Percentiles rank a stretch among this genome's conserved stretches.
Evolutionary conservation across 2,797 vertebrate genomes (phyloP).

Genomic region (Fringilla coelebs): DNA sequence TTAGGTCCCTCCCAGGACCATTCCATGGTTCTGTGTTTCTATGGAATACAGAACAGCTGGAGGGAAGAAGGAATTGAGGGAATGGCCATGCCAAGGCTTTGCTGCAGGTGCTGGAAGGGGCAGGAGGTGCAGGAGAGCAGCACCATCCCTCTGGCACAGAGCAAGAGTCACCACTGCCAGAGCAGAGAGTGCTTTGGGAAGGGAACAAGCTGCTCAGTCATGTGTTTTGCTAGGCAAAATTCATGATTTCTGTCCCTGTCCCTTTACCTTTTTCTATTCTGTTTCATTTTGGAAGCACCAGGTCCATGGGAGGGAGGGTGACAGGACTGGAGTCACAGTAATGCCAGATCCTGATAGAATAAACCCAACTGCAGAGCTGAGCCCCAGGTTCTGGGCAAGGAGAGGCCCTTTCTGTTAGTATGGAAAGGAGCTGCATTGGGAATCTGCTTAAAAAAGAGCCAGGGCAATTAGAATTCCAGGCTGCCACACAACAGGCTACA

Average conservation of each 20-base stretch:
- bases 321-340: neutral
- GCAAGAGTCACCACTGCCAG: neutral
- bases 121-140: neutral
- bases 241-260: accelerated
- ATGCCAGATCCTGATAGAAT: neutral
- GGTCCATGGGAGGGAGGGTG: neutral
- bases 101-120: neutral
- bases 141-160: neutral
- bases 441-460: neutral
- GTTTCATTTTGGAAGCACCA: neutral
- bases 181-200: neutral
- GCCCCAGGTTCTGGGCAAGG: neutral
- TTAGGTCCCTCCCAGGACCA: neutral
- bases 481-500: neutral
- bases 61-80: neutral
- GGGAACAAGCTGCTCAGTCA: neutral
- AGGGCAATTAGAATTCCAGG: slow-evolving; percentile 4
- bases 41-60: neutral
- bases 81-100: neutral
- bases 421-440: neutral
- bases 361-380: neutral
- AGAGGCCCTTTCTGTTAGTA: neutral
- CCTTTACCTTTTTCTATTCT: neutral
- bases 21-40: neutral
- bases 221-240: neutral